Conservation (phyloP, 2,113 vertebrate genomes). For the Redunca redunca region DNA sequence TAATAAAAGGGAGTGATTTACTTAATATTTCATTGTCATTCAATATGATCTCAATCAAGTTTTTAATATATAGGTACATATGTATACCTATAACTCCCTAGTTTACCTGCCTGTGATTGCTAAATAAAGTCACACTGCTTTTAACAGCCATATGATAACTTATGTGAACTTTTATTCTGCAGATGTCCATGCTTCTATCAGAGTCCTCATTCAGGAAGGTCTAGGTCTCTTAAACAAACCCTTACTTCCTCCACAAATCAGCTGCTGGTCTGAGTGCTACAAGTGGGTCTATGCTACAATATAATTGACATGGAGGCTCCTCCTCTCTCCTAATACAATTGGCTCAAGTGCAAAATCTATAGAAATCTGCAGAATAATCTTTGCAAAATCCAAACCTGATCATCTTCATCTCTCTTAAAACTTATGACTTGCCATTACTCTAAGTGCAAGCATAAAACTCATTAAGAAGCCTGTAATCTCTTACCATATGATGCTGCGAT, state of each 20-base stretch:
- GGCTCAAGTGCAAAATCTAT: not conserved
- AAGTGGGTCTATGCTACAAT: not conserved
- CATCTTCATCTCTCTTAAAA: not conserved
- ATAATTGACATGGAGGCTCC: not conserved
- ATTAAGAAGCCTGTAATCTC: not conserved
- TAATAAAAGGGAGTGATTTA: not conserved
- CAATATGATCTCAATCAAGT: not conserved
- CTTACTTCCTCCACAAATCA: not conserved
- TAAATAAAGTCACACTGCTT: not conserved
- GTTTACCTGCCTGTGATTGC: not conserved
- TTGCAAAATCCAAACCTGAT: not conserved
- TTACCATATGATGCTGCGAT: not conserved
- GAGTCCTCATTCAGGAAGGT: not conserved
- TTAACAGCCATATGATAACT: not conserved
- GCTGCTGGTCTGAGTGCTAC: not conserved
- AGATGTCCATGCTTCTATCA: not conserved
- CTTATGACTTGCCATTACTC: not conserved
- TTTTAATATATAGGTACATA: not conserved
- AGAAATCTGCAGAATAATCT: not conserved
- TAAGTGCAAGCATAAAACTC: not conserved
- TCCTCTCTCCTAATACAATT: not conserved
- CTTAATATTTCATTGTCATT: not conserved
- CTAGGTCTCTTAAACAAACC: not conserved
- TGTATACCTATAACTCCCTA: not conserved
- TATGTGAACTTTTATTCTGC: not conserved